Percentiles rank a stretch among this genome's conserved stretches.
Conservation (phyloP, 2,113 vertebrate genomes). For the Nematolebias whitei region DNA sequence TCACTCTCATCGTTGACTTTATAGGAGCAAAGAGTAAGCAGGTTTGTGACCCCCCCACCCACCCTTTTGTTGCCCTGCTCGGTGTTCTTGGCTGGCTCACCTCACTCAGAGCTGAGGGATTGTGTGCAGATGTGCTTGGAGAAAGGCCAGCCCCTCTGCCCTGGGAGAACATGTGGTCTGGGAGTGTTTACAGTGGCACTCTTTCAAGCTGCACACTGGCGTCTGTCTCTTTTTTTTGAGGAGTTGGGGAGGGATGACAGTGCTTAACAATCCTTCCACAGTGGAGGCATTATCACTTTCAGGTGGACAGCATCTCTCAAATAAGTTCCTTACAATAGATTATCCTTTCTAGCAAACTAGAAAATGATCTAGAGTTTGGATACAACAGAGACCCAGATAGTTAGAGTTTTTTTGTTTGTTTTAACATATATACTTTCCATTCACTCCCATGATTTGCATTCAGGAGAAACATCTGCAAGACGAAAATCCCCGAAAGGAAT, state of each 20-base stretch:
- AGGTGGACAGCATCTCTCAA: constrained; percentile 32
- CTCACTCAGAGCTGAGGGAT: constrained; percentile 69
- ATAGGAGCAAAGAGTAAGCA: constrained; percentile 34
- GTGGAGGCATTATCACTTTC: constrained; percentile 54
- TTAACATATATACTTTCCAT: constrained; percentile 70
- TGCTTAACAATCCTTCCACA: constrained; percentile 42
- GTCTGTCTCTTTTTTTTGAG: constrained; percentile 47
- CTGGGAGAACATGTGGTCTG: constrained; percentile 84
- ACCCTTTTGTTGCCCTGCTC: constrained; percentile 36
- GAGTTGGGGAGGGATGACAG: constrained; percentile 42
- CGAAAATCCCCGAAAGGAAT: constrained; percentile 37
- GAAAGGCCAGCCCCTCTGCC: constrained; percentile 78
- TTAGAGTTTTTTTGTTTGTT: constrained; percentile 46
- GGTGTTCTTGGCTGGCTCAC: constrained; percentile 55
- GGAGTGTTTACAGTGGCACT: constrained; percentile 82
- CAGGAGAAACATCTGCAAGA: constrained; percentile 57
- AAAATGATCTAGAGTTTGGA: constrained; percentile 23
- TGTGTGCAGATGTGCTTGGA: constrained; percentile 85
- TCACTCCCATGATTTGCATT: constrained; percentile 47
- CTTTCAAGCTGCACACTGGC: constrained; percentile 75
- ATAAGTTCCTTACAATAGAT: not conserved
- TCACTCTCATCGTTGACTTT: constrained; percentile 38
- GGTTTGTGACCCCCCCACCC: constrained; percentile 53
- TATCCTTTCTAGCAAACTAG: not conserved
- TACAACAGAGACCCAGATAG: constrained; percentile 45